Percentiles rank a stretch among this genome's conserved stretches.
Evolutionary conservation across 2,888 invertebrate species (phyloP).

Genomic region (Baronia brevicornis): DNA sequence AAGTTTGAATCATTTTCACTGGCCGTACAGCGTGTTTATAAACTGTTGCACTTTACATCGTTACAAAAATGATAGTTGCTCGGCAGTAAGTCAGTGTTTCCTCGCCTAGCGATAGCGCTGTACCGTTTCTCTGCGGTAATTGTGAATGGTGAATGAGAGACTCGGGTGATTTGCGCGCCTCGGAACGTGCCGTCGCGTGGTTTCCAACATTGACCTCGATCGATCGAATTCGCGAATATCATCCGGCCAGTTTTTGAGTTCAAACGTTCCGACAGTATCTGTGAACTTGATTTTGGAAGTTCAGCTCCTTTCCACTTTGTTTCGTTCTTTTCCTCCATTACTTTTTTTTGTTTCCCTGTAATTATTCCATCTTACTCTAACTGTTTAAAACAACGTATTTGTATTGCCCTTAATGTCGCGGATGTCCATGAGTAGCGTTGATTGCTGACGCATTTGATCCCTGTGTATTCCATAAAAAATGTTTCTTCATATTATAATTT

Average conservation of each 20-base stretch:
- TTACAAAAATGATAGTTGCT: conserved; percentile 35
- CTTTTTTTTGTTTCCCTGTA: too few species aligned
- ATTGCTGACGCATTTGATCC: too few species aligned
- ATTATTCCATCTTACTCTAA: too few species aligned
- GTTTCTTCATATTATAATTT: too few species aligned
- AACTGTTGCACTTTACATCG: conserved; percentile 49
- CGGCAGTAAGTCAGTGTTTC: conserved; percentile 31
- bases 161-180: conserved; percentile 35
- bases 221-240: conserved; percentile 4
- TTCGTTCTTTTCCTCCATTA: too few species aligned
- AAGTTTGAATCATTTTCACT: conserved; percentile 31
- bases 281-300: too few species aligned
- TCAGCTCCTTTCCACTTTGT: too few species aligned
- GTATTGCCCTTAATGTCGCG: too few species aligned
- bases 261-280: conserved; percentile 15
- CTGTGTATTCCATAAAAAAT: too few species aligned
- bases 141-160: conserved; percentile 17
- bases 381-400: too few species aligned
- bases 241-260: conserved; percentile 19
- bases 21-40: conserved; percentile 55
- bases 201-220: neutral
- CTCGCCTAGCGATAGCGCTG: conserved; percentile 35
- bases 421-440: too few species aligned
- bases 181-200: conserved; percentile 7
- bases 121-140: conserved; percentile 33